Evolutionary conservation across 2,797 vertebrate species (phyloP), one percentile per base, ranked within the genome.

Genomic region (Danio choprae): DNA sequence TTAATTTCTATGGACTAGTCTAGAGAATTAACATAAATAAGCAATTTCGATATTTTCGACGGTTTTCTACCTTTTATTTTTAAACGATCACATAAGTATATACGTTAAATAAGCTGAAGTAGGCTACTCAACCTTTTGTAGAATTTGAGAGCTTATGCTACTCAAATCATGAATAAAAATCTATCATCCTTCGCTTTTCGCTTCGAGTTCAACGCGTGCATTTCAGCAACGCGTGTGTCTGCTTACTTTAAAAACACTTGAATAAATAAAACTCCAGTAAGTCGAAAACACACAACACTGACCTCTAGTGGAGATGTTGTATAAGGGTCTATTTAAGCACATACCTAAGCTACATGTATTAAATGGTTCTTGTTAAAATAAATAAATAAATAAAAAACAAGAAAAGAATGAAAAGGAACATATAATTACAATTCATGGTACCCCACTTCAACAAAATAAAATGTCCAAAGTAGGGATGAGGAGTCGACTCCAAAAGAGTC

Each of bases 221-320:
- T 29, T 67, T 13, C 20, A 29, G 6, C n/a, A 29, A 29, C 20
- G n/a, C 36, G 12, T 22, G 43, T 10, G 38, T 43, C 4, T 44
- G 7, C 58, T n/a, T 41, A 6, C 3, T 29, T 58, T 73, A 13
- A 58, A 58, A 7, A 3, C 11, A 43, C n/a, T 15, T 64, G 48
- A 29, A 74, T 11, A 1, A 60, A 50, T 13, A 12, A 11, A 22
- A 16, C 11, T 1, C 2, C 7, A 62, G 4, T 18, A 51, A 71
- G 22, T 5, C 9, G 1, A 38, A 4, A 18, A 50, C 0, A 15
- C 8, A 11, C 9, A 59, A 59, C 43, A 68, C 75, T 77, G 75
- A 59, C 63, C 55, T 50, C 75, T 77, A 64, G 41, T 59, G 75
- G 43, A 48, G 5, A 7, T 15, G 10, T 10, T 38, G 7, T 22